Base-by-base conservation (phyloP, 2,888 invertebrate genomes). In the Euproctis similis region DNA sequence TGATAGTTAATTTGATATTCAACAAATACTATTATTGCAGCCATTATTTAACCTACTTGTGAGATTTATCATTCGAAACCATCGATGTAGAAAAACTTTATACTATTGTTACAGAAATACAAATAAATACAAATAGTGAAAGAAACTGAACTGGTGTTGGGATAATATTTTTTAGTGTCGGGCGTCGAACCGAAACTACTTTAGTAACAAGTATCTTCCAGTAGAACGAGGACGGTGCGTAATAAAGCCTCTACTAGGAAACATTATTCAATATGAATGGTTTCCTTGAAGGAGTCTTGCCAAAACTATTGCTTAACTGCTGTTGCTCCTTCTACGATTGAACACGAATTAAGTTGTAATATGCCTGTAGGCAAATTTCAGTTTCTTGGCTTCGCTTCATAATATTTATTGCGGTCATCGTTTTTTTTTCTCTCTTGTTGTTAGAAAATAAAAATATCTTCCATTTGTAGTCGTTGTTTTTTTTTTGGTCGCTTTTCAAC, bases 221-320 rank as follows among this genome's bases (percentile, higher is more conserved):
- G 46, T 49, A 52, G 58, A 57, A 56, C 50, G 53, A 11, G 4
- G 9, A 21, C 55, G 53, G 61, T 61, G 54, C 48, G 66, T 65
- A 62, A 65, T 67, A 60, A 62, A 64, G 63, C 56, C 55, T 59
- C 60, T 57, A 47, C 46, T 51, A 59, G 73, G 69, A 71, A 71
- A 65, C 72, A 75, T 76, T 75, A 72, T 55, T 70, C 72, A 67
- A 66, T 75, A 72, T 65, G 65, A 65, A 76, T 74, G 64, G 72
- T 65, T 75, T 74, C 75, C 76, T 61, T 56, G 56, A 47, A 57
- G 50, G 53, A 56, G 46, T 59, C 57, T 53, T 59, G 60, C 62
- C 68, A 61, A 65, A 70, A 69, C 71, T 70, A 67, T 69, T 62
- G 67, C 58, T 45, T 61, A 67, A 68, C 66, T 62, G 63, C 58